A percentile compares a stretch with the other conserved stretches of the same genome.
Evolutionary conservation across 2,888 invertebrate species (phyloP).

Genomic region (Drosophila cracens): DNA sequence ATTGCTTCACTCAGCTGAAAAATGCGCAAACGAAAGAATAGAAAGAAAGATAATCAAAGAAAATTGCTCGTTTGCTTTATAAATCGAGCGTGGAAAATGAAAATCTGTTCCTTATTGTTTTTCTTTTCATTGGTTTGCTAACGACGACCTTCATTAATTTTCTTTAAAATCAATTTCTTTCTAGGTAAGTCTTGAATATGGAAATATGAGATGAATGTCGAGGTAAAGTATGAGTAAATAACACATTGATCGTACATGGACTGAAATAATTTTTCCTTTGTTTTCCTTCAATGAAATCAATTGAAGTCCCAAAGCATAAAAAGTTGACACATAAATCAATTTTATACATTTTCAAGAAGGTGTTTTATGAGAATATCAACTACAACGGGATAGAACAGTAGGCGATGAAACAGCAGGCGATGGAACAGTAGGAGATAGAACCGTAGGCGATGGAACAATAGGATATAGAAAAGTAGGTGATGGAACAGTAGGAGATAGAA

Average conservation of each 20-base stretch:
- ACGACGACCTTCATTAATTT: not conserved
- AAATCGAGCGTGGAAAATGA: conserved; percentile 29
- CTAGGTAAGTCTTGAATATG: not conserved
- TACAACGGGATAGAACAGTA: not conserved
- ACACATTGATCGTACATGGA: not conserved
- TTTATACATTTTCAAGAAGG: not conserved
- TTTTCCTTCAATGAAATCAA: not conserved
- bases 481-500: too few relatives aligned
- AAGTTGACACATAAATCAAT: not conserved
- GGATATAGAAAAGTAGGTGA: fast-evolving
- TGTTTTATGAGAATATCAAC: not conserved
- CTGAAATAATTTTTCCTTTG: not conserved
- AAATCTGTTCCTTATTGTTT: conserved; percentile 21
- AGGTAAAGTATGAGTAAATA: not conserved
- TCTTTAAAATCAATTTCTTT: not conserved
- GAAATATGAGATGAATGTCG: too few relatives aligned
- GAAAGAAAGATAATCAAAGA: conserved; percentile 4
- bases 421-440: too few relatives aligned
- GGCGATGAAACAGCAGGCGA: not conserved
- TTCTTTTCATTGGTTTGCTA: not conserved
- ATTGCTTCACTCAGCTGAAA: conserved; percentile 48
- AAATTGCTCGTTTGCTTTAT: conserved; percentile 24
- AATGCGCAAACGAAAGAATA: conserved; percentile 16
- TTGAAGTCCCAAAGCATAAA: not conserved
- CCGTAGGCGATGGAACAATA: not conserved